Base-by-base conservation (phyloP, 2,888 invertebrate genomes). In the Cephalotes varians region DNA sequence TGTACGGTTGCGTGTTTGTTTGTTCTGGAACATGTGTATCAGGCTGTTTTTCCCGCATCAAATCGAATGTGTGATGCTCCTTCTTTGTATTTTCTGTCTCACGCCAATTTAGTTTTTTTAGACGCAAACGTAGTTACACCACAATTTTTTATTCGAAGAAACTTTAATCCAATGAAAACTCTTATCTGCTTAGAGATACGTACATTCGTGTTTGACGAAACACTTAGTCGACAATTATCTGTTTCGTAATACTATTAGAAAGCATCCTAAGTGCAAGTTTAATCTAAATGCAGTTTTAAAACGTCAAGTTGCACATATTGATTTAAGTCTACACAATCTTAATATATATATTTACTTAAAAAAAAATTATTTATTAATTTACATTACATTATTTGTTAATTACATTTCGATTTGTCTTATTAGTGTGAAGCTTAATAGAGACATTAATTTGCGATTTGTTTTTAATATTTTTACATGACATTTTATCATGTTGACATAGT, bases 51-150 rank as follows among this genome's bases (percentile, higher is more conserved):
- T 77, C 56, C 44, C 44, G 47, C 56, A 47, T 58, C 77, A 58
- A 65, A 69, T 49, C 28, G 49, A 64, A 40, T 9, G 40, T 40
- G 65, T n/a, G 67, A 54, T 25, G 71, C 71, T 56, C 2, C 44
- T 31, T 44, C 77, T 56, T 79, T 56, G 56, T 79, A 12, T 34
- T 34, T 47, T 34, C 56, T 34, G 44, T 79, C 77, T 71, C 77
- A 79, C 77, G 77, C 31, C 69, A 79, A 79, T 79, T 79, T 79
- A 71, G 77, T 31, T 79, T 79, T 71, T 71, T 56, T 44, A 67
- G 51, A 76, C 28, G 47, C 28, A 73, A 31, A 40, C 12, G 60
- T 12, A 18, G 7, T 67, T 67, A 34, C 40, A 73, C 31, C 62
- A 44, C 21, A 31, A 62, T 47, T n/a, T n/a, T n/a, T n/a, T 56